phyloP scores from a whole-genome alignment of 2,797 vertebrate genomes.

The Taenioides sp. region DNA sequence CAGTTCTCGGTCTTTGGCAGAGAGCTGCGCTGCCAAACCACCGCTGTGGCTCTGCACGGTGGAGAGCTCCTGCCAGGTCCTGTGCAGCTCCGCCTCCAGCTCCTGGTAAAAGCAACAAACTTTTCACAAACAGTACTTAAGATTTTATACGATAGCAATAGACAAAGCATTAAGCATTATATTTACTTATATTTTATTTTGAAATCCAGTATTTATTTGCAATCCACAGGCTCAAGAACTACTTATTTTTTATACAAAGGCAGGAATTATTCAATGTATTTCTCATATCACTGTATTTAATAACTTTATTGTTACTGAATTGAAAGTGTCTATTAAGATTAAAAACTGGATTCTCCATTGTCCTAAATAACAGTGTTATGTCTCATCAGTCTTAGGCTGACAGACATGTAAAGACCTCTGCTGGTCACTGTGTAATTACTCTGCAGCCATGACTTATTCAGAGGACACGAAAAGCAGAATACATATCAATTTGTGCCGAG shows the following conservation, averaged over 20 bases:
- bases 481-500: background rate
- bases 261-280: background rate
- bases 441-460: constrained; percentile 61
- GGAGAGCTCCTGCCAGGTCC: constrained; percentile 51
- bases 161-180: background rate
- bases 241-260: background rate
- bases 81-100: constrained; percentile 64
- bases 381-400: constrained; percentile 40
- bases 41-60: constrained; percentile 48
- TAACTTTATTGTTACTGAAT: background rate
- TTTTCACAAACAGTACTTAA: background rate
- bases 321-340: background rate
- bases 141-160: background rate
- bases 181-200: background rate
- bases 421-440: constrained; percentile 57
- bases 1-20: constrained; percentile 60
- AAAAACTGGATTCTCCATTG: background rate
- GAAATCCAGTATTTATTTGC: background rate
- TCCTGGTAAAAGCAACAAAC: constrained; percentile 49
- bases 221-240: background rate
- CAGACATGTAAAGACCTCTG: constrained; percentile 61
- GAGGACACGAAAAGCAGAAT: too few relatives aligned
- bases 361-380: background rate
- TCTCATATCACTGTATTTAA: background rate
- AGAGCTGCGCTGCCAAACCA: constrained; percentile 58